These are phyloP conservation scores for Dinothrombium tinctorium DNA, from an alignment of 1,140 invertebrate species.

Conservation along the genomic window DNA sequence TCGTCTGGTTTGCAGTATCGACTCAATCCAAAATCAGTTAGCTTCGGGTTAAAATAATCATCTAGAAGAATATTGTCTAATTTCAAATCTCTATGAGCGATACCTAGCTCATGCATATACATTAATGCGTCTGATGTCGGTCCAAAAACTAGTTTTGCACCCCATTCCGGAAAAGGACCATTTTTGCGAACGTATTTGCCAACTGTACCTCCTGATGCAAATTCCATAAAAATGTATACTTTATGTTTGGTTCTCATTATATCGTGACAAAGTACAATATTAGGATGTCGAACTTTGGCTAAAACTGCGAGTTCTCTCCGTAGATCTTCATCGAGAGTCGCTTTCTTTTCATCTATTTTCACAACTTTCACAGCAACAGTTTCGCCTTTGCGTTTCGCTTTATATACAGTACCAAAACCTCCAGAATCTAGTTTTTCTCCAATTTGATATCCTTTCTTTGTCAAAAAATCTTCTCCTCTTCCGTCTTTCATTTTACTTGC, in stretches of 20 bases:
- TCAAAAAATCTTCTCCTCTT: background rate
- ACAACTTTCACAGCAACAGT: slow-evolving; percentile 7
- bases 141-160: slow-evolving; percentile 2
- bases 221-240: slow-evolving; percentile 12
- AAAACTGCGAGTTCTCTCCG: slow-evolving; percentile 10
- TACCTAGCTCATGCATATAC: slow-evolving; percentile 4
- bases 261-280: slow-evolving; percentile 1
- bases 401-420: slow-evolving; percentile 7
- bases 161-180: slow-evolving; percentile 8
- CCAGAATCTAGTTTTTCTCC: slow-evolving; percentile 8
- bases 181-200: slow-evolving; percentile 1
- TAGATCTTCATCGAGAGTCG: slow-evolving; percentile 7
- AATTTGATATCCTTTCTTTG: slow-evolving; percentile 1
- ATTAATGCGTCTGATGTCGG: slow-evolving; percentile 6
- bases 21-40: slow-evolving; percentile 10
- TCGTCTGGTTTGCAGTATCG: slow-evolving; percentile 9
- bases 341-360: slow-evolving; percentile 2
- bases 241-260: slow-evolving; percentile 9
- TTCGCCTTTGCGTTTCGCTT: slow-evolving; percentile 5
- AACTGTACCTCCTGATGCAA: slow-evolving; percentile 6
- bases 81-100: slow-evolving; percentile 9
- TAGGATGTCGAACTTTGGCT: slow-evolving; percentile 1
- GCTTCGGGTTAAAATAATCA: slow-evolving; percentile 7
- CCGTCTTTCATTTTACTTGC: background rate
- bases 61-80: slow-evolving; percentile 9